Evolutionary conservation across 2,797 vertebrate species (phyloP), one percentile per base, ranked within the genome.

Genomic region (Sebastes melanostomus): DNA sequence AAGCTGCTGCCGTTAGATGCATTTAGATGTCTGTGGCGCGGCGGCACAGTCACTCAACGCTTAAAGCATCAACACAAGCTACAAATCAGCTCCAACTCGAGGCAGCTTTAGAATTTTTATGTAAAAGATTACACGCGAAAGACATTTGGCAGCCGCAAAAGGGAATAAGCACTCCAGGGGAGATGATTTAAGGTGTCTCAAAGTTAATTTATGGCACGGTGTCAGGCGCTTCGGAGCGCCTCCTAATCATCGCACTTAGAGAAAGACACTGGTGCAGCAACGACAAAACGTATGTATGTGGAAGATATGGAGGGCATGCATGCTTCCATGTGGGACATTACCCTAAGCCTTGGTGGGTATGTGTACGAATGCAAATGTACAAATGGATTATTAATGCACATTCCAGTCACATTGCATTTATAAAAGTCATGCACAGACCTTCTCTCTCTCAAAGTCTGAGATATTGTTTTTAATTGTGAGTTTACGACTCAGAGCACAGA

Each of bases 41-140:
- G 74, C 60, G 14, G 75, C 50, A 22, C 77, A 80, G 85, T 92
- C 85, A 52, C 81, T 88, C 81, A 84, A 22, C 12, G 72, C 82
- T 90, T 74, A 82, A 84, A 91, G 87, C 86, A 67, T 89, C 86
- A 88, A 86, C 83, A 86, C 71, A 25, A 83, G 78, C 88, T 77
- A 81, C 90, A 93, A 92, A 91, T 93, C 90, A 91, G 56, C 81
- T 71, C 66, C 56, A 34, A 83, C 68, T 80, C 66, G 3, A 30
- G 85, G 87, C 88, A 82, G 88, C 76, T 78, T 90, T 82, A 66
- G 34, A 85, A 81, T 85, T 86, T 91, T 20, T 77, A 86, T 81
- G 81, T 83, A 86, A 90, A 91, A 89, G 83, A 89, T 91, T 84
- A 75, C 82, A 84, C 8, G 25, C 22, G 25, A 84, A 90, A 86